Conservation (phyloP, 2,888 invertebrate genomes). For the Mythimna ferrago region DNA sequence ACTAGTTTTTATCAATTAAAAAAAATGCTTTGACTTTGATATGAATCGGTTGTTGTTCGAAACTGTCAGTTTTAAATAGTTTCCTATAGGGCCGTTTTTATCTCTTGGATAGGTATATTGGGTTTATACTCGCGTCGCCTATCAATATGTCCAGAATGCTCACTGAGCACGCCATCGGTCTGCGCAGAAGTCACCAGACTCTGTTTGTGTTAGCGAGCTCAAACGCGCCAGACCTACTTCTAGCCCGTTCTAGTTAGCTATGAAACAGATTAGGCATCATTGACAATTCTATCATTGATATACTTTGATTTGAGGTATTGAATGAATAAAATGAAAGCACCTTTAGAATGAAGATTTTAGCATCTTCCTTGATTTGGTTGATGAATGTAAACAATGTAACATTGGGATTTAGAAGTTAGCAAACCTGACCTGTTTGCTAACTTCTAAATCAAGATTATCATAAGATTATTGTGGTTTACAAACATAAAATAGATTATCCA, state of each 20-base stretch:
- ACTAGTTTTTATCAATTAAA: too few species aligned
- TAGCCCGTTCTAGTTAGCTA: conserved; percentile 1
- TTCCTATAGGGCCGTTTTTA: neutral
- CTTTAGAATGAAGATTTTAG: too few species aligned
- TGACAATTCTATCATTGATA: neutral
- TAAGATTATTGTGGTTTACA: neutral
- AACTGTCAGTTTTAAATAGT: neutral
- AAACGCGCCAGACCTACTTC: conserved; percentile 5
- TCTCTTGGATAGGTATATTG: neutral
- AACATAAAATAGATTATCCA: neutral
- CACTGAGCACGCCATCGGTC: neutral
- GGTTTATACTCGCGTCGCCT: neutral
- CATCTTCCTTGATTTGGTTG: neutral
- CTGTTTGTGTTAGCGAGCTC: conserved; percentile 29
- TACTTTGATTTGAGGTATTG: neutral
- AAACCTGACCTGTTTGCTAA: neutral
- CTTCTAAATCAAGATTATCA: too few species aligned
- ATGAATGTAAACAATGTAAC: neutral
- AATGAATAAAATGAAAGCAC: neutral
- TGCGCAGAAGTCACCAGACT: conserved; percentile 16
- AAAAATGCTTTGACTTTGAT: too few species aligned
- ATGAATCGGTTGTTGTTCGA: neutral
- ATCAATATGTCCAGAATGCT: conserved; percentile 1
- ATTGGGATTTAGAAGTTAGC: neutral
- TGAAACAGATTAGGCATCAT: neutral